Conservation (phyloP, 2,113 vertebrate species). For the Actenoides hombroni region DNA sequence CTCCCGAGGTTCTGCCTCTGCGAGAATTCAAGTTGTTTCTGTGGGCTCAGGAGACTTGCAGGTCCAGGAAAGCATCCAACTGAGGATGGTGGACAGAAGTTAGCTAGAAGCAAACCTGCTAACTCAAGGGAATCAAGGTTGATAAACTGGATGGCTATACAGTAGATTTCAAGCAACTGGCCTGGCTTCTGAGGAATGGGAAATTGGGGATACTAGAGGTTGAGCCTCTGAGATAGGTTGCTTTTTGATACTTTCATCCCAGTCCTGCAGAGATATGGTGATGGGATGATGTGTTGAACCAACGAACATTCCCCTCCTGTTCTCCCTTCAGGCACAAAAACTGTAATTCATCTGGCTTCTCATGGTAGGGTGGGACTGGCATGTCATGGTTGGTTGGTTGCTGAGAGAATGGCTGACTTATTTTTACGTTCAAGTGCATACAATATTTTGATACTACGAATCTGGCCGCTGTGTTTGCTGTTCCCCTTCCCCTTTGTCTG, state of each 20-base stretch:
- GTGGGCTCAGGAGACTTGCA: background rate
- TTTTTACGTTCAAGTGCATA: background rate
- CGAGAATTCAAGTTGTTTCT: background rate
- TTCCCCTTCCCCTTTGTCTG: background rate
- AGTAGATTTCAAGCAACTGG: background rate
- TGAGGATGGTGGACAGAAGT: background rate
- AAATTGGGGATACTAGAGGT: background rate
- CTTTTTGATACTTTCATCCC: background rate
- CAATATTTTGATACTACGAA: background rate
- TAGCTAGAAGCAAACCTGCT: background rate
- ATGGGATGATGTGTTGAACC: background rate
- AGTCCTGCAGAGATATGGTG: background rate
- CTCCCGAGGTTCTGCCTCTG: background rate
- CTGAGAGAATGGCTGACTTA: background rate
- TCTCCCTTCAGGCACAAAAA: background rate
- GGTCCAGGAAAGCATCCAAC: background rate
- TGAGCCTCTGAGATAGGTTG: background rate
- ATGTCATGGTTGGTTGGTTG: background rate
- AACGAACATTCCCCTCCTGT: background rate
- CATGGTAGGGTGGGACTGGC: background rate
- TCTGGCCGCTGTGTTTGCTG: background rate
- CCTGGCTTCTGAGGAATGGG: background rate
- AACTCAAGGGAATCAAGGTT: background rate
- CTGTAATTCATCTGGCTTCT: background rate
- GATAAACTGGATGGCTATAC: background rate